Conservation (phyloP, 2,113 vertebrate species). For the Narcine bancroftii region DNA sequence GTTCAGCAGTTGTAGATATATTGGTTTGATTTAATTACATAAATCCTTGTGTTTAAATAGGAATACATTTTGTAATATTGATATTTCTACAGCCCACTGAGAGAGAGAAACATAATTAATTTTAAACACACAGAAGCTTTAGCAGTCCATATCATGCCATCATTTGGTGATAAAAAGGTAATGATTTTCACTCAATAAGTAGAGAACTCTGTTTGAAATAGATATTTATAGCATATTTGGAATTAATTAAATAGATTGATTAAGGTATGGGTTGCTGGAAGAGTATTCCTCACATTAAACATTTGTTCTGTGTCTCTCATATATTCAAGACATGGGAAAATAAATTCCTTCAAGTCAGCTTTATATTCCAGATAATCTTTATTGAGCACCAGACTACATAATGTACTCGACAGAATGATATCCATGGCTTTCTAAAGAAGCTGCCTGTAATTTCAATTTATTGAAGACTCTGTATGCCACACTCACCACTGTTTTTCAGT, state of each 20-base stretch:
- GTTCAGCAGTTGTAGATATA: background rate
- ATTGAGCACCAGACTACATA: background rate
- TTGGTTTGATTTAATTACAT: conserved; percentile 1
- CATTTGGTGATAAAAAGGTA: background rate
- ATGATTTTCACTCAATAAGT: background rate
- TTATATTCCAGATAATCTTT: conserved; percentile 1
- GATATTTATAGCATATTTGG: background rate
- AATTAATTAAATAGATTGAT: background rate
- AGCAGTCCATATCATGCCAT: background rate
- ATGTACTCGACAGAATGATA: background rate
- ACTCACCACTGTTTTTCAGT: background rate
- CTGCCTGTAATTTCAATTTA: background rate
- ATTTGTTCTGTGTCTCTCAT: background rate
- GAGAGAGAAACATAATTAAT: background rate
- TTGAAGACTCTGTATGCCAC: background rate
- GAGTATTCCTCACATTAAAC: background rate
- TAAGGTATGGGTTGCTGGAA: background rate
- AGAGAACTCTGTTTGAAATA: background rate
- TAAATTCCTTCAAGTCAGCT: background rate
- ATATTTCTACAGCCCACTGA: background rate
- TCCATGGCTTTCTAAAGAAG: background rate
- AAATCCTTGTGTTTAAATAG: background rate
- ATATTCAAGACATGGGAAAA: background rate
- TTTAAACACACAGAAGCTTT: background rate
- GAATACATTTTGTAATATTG: background rate